These are phyloP conservation scores for Therioaphis trifolii DNA, from an alignment of 2,888 invertebrate genomes.

Conservation along the genomic window DNA sequence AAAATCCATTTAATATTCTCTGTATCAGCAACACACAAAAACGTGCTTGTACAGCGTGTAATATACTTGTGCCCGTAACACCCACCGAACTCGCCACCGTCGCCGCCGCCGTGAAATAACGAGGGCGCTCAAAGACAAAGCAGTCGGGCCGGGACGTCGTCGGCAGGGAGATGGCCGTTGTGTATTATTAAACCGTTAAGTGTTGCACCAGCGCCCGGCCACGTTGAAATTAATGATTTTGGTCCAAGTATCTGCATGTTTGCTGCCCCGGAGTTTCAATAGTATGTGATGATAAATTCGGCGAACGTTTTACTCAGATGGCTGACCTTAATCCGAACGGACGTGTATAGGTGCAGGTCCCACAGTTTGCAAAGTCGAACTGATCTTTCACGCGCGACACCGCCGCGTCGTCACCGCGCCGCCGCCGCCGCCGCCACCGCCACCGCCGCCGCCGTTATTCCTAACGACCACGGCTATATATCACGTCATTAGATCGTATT, in stretches of 20 bases:
- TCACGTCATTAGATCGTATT: too few species aligned
- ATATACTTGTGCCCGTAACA: not conserved
- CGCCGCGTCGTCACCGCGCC: not conserved
- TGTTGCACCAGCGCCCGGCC: constrained; percentile 14
- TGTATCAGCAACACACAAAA: constrained; percentile 41
- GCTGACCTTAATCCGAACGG: not conserved
- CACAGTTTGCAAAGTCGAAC: too few species aligned
- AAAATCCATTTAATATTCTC: constrained; percentile 49
- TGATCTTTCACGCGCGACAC: too few species aligned
- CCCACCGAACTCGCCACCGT: not conserved
- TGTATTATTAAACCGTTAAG: constrained; percentile 18
- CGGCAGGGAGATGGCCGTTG: constrained; percentile 1
- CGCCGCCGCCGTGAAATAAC: constrained; percentile 1
- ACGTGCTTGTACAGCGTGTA: constrained; percentile 52
- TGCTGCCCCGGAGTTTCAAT: constrained; percentile 5
- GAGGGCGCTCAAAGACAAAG: constrained; percentile 16
- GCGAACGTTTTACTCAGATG: constrained; percentile 1
- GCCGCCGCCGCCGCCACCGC: not conserved
- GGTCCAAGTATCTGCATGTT: constrained; percentile 19
- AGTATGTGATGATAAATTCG: not conserved
- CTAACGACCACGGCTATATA: too few species aligned
- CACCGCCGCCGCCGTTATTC: too few species aligned
- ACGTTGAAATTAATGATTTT: constrained; percentile 31
- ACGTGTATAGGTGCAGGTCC: too few species aligned
- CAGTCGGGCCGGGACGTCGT: not conserved